Conservation (phyloP, 2,113 vertebrate genomes). For the Esox niger region DNA sequence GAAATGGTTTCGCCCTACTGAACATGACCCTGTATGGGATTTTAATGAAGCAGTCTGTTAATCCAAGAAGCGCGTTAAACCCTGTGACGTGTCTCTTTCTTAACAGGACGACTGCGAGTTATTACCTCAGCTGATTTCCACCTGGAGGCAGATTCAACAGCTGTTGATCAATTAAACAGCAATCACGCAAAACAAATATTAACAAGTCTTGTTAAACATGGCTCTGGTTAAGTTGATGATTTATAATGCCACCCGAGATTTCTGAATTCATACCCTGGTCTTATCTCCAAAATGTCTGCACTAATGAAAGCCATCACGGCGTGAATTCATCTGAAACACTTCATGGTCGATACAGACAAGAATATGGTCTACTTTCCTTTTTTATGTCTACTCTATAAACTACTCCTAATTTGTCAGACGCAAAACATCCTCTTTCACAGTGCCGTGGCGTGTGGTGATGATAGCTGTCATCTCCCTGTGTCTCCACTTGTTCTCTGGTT, state of each 20-base stretch:
- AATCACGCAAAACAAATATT: constrained; percentile 67
- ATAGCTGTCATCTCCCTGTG: too few relatives aligned
- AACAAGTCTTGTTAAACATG: constrained; percentile 53
- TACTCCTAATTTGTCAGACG: too few relatives aligned
- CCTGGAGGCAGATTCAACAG: constrained; percentile 46
- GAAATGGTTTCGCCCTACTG: too few relatives aligned
- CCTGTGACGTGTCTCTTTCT: constrained; percentile 11
- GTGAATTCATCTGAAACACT: not conserved
- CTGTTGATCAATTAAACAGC: constrained; percentile 68
- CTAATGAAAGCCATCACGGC: not conserved
- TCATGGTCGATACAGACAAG: not conserved
- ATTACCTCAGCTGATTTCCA: constrained; percentile 11
- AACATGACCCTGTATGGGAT: too few relatives aligned
- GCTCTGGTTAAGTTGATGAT: constrained; percentile 48
- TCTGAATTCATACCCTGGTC: not conserved
- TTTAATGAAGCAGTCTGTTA: too few relatives aligned
- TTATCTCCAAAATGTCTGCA: not conserved
- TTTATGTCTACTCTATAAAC: too few relatives aligned
- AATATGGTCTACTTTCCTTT: not conserved
- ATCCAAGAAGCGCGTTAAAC: too few relatives aligned
- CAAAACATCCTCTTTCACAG: too few relatives aligned
- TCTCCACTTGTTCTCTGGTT: too few relatives aligned
- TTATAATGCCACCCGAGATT: constrained; percentile 15
- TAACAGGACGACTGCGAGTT: constrained; percentile 44
- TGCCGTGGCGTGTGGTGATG: too few relatives aligned